Evolutionary conservation across 2,797 vertebrate species (phyloP), one percentile per base, ranked within the genome.

Genomic region (Moxostoma hubbsi): DNA sequence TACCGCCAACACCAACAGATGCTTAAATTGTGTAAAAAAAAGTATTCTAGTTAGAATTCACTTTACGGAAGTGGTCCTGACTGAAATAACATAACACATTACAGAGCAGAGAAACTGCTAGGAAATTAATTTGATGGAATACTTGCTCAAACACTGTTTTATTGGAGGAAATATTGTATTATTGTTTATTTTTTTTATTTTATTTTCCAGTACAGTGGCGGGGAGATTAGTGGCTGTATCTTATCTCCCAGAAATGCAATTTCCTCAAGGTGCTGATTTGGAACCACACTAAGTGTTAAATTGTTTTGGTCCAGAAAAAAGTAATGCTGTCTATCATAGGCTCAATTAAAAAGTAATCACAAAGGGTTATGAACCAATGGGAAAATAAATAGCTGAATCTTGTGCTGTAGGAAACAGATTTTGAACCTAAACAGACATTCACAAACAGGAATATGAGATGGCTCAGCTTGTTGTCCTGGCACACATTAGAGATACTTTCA

Each of bases 361-460:
- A 9, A 84, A 88, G 81, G 76, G 87, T 87, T 88, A 88, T 86
- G 73, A 58, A 85, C 89, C 80, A 91, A 89, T 86, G 86, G 83
- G 86, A 92, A 92, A 92, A 89, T 89, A 92, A 93, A 93, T 90
- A 91, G 82, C 82, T 87, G 73, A 89, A 87, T 90, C 79, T 88
- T 88, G 90, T 81, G 84, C 80, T 81, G 88, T 87, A 92, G 89
- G 89, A 92, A 92, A 87, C 86, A 89, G 82, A 83, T 91, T 91
- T 87, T 87, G 77, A 81, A 83, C 12, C 12, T 84, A 89, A 90
- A 91, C 87, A 90, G 2, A 36, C 36, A 36, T 36, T 36, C 36
- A 36, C 36, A 3, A 75, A 77, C 82, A 81, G 77, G 45, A 88
- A 85, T 59, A 46, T 85, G 78, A 87, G 78, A 79, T 78, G 72